Percentiles rank a stretch among this genome's conserved stretches.
These are phyloP conservation scores for Tetramorium alpestre DNA, from an alignment of 1,140 invertebrate genomes.

Conservation along the genomic window DNA sequence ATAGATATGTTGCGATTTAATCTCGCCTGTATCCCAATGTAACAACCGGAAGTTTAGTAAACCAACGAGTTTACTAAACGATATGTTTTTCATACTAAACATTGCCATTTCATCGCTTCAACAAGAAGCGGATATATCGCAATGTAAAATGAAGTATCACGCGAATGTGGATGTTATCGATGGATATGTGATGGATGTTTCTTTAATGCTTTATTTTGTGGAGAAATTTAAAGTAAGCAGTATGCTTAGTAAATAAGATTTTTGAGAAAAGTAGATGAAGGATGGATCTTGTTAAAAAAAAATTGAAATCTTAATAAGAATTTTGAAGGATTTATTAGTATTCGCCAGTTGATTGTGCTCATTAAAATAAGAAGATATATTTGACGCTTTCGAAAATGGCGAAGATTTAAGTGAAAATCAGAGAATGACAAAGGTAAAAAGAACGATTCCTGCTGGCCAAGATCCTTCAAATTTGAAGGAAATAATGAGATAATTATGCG, in stretches of 20 bases:
- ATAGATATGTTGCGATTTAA: neutral
- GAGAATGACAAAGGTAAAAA: neutral
- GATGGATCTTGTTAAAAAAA: conserved; percentile 2
- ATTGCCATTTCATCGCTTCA: neutral
- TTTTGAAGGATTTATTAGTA: conserved; percentile 28
- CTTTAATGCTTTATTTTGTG: conserved; percentile 17
- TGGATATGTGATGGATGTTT: neutral
- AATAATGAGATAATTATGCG: neutral
- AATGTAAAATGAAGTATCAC: neutral
- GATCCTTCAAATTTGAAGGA: neutral
- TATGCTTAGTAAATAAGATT: neutral
- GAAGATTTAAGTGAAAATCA: neutral
- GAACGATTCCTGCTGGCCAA: neutral
- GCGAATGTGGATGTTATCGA: neutral
- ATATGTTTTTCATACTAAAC: conserved; percentile 16
- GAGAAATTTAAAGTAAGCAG: conserved; percentile 30
- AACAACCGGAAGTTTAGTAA: neutral
- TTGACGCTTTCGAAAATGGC: neutral
- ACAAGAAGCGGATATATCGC: neutral
- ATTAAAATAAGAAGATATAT: conserved; percentile 18
- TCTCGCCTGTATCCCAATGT: neutral
- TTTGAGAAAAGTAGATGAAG: conserved; percentile 59
- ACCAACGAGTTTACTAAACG: neutral
- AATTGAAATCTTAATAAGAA: neutral
- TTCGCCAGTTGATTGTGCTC: conserved; percentile 7